Conservation (phyloP, 23 tunicate species). For the Trididemnum nubilum region DNA sequence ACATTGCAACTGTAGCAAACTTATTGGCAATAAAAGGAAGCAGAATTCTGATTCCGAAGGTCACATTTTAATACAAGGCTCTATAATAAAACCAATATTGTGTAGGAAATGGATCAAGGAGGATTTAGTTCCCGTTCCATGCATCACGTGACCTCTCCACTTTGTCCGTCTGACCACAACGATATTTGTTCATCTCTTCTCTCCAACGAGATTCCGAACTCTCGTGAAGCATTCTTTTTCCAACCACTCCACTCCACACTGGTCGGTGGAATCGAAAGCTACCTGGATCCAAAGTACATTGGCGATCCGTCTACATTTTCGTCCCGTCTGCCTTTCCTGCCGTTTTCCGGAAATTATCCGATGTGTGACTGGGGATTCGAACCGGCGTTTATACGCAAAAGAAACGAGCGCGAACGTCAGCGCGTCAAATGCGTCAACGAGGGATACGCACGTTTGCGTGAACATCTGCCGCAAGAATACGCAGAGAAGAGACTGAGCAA, state of each 20-base stretch:
- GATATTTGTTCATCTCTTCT: slow-evolving; percentile 22
- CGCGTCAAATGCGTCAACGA: slow-evolving; percentile 96
- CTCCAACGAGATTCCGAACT: background rate
- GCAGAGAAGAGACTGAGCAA: slow-evolving; percentile 93
- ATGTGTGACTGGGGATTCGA: slow-evolving; percentile 85
- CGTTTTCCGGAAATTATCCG: slow-evolving; percentile 73
- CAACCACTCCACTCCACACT: slow-evolving; percentile 50
- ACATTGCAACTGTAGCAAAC: too few species aligned
- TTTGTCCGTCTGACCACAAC: background rate
- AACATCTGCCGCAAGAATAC: slow-evolving; percentile 84
- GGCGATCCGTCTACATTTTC: slow-evolving; percentile 82
- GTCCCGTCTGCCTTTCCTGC: slow-evolving; percentile 73
- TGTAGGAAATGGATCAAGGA: slow-evolving; percentile 13
- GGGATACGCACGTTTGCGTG: slow-evolving; percentile 83
- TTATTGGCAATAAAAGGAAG: too few species aligned
- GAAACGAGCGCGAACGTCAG: slow-evolving; percentile 91
- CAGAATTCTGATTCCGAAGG: too few species aligned
- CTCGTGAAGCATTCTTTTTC: slow-evolving; percentile 47
- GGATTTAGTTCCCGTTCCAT: background rate
- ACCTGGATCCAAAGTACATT: slow-evolving; percentile 86
- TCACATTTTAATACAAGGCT: too few species aligned
- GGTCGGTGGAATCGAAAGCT: slow-evolving; percentile 82
- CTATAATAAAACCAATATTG: too few species aligned
- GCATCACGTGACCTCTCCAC: background rate
- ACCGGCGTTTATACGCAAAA: slow-evolving; percentile 90